A percentile compares a stretch with the other conserved stretches of the same genome.
Evolutionary conservation across 2,888 invertebrate genomes (phyloP).

Genomic region (Spatulosminthurus flaviceps): DNA sequence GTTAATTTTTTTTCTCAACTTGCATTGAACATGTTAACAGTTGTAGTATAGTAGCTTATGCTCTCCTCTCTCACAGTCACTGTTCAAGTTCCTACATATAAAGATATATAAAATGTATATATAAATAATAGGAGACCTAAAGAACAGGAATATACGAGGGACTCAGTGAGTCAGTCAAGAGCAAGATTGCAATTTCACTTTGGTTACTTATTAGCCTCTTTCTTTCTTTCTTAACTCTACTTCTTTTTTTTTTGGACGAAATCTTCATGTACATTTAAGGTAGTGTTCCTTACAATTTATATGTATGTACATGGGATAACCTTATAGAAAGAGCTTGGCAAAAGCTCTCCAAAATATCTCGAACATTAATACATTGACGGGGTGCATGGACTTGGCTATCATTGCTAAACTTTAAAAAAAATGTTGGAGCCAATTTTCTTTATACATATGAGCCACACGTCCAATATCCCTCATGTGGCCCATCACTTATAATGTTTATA

Average conservation of each 20-base stretch:
- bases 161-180: conserved; percentile 36
- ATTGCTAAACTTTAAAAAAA: too few relatives aligned
- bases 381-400: too few relatives aligned
- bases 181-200: conserved; percentile 46
- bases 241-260: conserved; percentile 22
- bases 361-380: too few relatives aligned
- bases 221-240: conserved; percentile 21
- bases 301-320: too few relatives aligned
- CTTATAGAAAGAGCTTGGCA: too few relatives aligned
- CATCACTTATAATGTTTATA: too few relatives aligned
- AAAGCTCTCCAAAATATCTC: too few relatives aligned
- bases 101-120: too few relatives aligned
- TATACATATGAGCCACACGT: too few relatives aligned
- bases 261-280: conserved; percentile 18
- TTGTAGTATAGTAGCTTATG: background rate
- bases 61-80: background rate
- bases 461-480: too few relatives aligned
- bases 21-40: background rate
- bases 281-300: conserved; percentile 21
- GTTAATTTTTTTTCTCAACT: background rate
- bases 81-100: too few relatives aligned
- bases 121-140: background rate
- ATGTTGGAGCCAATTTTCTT: too few relatives aligned
- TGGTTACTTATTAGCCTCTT: conserved; percentile 34
- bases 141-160: background rate